Conservation (phyloP, 2,113 vertebrate species). For the Loxodonta africana region DNA sequence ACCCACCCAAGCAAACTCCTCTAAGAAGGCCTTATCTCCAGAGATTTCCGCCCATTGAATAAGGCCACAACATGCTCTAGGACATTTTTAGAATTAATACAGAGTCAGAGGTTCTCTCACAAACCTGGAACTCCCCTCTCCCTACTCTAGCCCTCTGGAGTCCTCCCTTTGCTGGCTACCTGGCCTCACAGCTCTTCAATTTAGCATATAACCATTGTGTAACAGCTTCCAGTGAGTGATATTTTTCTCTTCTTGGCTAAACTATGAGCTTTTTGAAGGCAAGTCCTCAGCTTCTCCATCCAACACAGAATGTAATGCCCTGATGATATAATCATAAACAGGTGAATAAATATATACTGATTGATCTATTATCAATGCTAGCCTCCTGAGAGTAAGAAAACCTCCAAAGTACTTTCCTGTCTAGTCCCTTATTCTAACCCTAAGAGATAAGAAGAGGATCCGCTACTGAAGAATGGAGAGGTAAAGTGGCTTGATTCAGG, state of each 20-base stretch:
- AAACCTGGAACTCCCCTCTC: not conserved
- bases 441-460: not conserved
- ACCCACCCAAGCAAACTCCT: not conserved
- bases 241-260: not conserved
- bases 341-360: not conserved
- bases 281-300: not conserved
- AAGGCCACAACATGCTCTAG: not conserved
- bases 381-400: not conserved
- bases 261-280: not conserved
- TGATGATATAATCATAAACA: not conserved
- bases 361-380: not conserved
- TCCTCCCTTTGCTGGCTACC: not conserved
- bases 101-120: not conserved
- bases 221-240: not conserved
- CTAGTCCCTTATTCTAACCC: not conserved
- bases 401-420: not conserved
- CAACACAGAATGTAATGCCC: not conserved
- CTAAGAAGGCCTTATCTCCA: slow-evolving; percentile 1
- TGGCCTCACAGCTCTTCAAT: not conserved
- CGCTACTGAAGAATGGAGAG: not conserved
- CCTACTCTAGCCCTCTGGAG: not conserved
- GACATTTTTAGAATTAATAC: not conserved
- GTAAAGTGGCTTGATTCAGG: not conserved
- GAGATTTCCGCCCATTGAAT: not conserved
- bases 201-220: not conserved